Evolutionary conservation across 1,140 invertebrate genomes (phyloP).

Genomic region (Drosophila kurseongensis): DNA sequence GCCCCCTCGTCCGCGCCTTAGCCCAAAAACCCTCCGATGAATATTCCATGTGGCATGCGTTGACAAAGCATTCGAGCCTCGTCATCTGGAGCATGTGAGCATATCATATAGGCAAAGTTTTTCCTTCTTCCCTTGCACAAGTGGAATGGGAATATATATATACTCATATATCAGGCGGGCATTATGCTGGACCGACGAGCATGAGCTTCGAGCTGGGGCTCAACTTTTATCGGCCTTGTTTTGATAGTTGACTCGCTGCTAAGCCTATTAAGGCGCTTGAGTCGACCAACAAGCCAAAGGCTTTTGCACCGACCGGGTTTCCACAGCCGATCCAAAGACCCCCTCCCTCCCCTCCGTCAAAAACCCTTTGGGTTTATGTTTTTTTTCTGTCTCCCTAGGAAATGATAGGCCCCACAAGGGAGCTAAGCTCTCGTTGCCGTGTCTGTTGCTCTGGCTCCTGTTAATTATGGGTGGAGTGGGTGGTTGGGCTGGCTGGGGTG

Average conservation of each 20-base stretch:
- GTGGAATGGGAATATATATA: not conserved
- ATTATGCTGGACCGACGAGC: slow-evolving; percentile 20
- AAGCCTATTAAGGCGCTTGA: slow-evolving; percentile 77
- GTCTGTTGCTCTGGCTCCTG: slow-evolving; percentile 46
- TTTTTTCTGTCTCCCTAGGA: slow-evolving; percentile 34
- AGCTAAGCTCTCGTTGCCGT: slow-evolving; percentile 51
- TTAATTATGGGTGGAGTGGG: slow-evolving; percentile 67
- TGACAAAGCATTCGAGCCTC: slow-evolving; percentile 66
- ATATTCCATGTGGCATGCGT: slow-evolving; percentile 56
- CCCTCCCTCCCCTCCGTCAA: too few relatives aligned
- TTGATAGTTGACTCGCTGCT: slow-evolving; percentile 77
- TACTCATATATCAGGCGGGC: slow-evolving; percentile 12
- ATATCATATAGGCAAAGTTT: slow-evolving; percentile 64
- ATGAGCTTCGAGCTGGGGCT: slow-evolving; percentile 19
- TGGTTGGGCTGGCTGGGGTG: slow-evolving; percentile 21
- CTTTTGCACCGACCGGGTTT: slow-evolving; percentile 72
- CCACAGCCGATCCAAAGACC: slow-evolving; percentile 8
- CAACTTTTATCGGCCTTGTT: slow-evolving; percentile 76
- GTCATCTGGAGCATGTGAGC: slow-evolving; percentile 67
- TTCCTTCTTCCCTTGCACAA: slow-evolving; percentile 10
- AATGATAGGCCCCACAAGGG: slow-evolving; percentile 58
- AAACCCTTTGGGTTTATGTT: slow-evolving; percentile 16
- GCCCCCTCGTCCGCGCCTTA: not conserved
- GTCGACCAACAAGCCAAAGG: slow-evolving; percentile 72
- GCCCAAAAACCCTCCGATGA: slow-evolving; percentile 11